These are phyloP conservation scores for Meteorus colon DNA, from an alignment of 2,888 invertebrate genomes.

Conservation along the genomic window DNA sequence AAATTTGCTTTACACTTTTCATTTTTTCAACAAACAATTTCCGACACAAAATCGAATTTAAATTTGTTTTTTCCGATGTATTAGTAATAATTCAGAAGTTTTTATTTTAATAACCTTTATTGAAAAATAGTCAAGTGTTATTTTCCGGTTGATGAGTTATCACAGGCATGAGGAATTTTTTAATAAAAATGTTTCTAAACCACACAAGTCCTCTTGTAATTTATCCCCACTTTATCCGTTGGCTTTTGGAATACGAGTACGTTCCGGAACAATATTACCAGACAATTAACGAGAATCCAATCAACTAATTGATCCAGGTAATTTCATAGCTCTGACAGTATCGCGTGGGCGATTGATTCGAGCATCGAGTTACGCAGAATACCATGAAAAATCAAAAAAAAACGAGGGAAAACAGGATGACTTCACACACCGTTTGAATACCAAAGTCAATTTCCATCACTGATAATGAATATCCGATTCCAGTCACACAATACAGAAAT, in stretches of 20 bases:
- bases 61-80: background rate
- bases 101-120: too few species aligned
- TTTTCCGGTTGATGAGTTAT: background rate
- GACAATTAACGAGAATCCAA: background rate
- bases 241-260: background rate
- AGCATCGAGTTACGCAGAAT: background rate
- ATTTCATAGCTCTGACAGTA: background rate
- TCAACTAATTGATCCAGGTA: conserved; percentile 9
- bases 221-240: background rate
- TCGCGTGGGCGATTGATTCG: background rate
- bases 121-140: too few species aligned
- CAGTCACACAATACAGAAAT: background rate
- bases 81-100: background rate
- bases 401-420: background rate
- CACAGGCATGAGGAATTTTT: background rate
- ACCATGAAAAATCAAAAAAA: background rate
- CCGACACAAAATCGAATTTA: background rate
- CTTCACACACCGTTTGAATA: background rate
- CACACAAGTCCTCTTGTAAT: too few species aligned
- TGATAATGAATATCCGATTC: background rate
- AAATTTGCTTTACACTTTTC: background rate
- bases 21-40: background rate
- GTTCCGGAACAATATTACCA: background rate
- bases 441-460: background rate
- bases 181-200: too few species aligned